These are phyloP conservation scores for Teleogryllus occipitalis DNA, from an alignment of 1,140 invertebrate genomes.

Conservation along the genomic window DNA sequence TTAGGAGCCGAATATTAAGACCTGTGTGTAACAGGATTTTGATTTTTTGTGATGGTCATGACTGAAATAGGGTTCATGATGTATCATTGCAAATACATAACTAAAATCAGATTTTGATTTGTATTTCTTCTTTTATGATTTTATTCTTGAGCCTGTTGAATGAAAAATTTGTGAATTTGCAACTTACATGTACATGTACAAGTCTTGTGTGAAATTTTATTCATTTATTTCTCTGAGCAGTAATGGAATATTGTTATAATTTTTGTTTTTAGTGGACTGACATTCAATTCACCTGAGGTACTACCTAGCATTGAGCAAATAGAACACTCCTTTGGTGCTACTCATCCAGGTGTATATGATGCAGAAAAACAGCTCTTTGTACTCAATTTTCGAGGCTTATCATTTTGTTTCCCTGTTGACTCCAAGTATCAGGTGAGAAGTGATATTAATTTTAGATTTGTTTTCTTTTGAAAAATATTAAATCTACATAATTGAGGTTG, in stretches of 20 bases:
- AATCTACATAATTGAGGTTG: slow-evolving; percentile 12
- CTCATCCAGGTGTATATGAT: slow-evolving; percentile 95
- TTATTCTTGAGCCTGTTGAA: neutral
- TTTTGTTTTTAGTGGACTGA: slow-evolving; percentile 56
- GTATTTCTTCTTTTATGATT: neutral
- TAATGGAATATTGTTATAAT: slow-evolving; percentile 10
- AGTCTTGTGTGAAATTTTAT: neutral
- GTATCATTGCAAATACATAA: too few species aligned
- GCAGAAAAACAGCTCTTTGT: slow-evolving; percentile 87
- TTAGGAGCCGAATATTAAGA: neutral
- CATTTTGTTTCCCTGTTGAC: slow-evolving; percentile 93
- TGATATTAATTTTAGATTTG: slow-evolving; percentile 17
- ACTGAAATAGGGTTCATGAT: too few species aligned
- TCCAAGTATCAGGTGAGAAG: slow-evolving; percentile 72
- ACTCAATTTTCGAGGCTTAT: slow-evolving; percentile 88
- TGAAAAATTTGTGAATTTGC: too few species aligned
- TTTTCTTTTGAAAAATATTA: slow-evolving; percentile 14
- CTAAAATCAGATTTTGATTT: neutral
- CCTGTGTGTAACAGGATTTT: neutral
- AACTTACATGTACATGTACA: neutral
- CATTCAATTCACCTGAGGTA: slow-evolving; percentile 92
- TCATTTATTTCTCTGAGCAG: neutral
- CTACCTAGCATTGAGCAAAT: slow-evolving; percentile 93
- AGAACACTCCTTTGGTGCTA: slow-evolving; percentile 95
- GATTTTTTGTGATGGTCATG: neutral